Evolutionary conservation across 2,113 vertebrate genomes (phyloP), one percentile per base, ranked within the genome.

Genomic region (Synodontis membranacea): DNA sequence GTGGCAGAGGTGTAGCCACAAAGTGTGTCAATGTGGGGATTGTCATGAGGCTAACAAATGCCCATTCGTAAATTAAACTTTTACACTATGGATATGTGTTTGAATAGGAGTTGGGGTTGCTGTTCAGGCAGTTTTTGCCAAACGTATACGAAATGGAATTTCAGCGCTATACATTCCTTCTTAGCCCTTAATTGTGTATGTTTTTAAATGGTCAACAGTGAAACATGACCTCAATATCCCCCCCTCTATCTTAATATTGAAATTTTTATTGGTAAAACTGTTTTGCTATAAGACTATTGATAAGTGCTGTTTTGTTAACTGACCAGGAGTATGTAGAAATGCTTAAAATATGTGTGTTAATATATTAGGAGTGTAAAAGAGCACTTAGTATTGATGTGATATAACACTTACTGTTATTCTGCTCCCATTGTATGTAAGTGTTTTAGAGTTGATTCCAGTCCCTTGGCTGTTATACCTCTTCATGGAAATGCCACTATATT

Each of bases 371-470:
- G 42, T n/a, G 1, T 75, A 48, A 50, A 50, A 48, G 12, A 75
- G 58, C 10, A 68, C 34, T 11, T 37, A 9, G 4, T 74, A 72
- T 42, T 52, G 66, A 70, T 25, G 54, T 52, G 34, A 56, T 44
- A 54, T 39, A 21, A 66, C 87, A 94, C 94, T 94, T 89, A 95
- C 95, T 44, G 94, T 89, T 87, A 89, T 31, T 6, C 92, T 92
- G 28, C 84, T 94, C 21, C 92, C 91, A n/a, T 92, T 92, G 89
- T 91, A 86, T 54, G 93, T 92, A 86, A 93, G 88, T 34, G 94
- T 95, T 80, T 93, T 93, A 91, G 93, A 94, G 84, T 93, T 96
- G 90, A 94, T 94, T 84, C 92, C 89, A 28, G 90, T 92, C 10
- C 82, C 91, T 75, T 64, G 88, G 60, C 90, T 90, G 50, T 82